Base-by-base conservation (phyloP, 2,888 invertebrate species). In the Ophion obscuratus region DNA sequence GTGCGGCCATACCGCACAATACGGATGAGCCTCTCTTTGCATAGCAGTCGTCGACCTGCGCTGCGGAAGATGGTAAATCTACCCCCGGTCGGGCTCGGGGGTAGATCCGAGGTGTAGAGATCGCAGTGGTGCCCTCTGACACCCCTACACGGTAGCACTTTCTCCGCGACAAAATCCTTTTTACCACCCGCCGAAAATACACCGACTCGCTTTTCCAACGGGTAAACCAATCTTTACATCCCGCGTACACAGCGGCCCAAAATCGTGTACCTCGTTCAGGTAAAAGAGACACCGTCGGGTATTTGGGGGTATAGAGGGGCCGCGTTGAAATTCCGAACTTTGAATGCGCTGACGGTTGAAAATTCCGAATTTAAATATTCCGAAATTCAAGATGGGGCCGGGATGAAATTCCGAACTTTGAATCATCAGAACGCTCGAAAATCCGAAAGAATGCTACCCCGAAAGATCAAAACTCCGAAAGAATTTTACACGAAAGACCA, bases 111-210 rank as follows among this genome's bases (percentile, higher is more conserved):
- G 31, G 31, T 17, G 24, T 24, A 66, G 31, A 70, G 83, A 66
- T 20, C 31, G 78, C 24, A 31, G 83, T 87, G 83, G 83, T 80
- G 87, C 83, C 87, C 81, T 66, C 85, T 20, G 17, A 53, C 67
- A 67, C 14, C 40, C 20, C 47, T 11, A 36, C 14, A 59, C 64
- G 27, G 27, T 27, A 76, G 20, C 10, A 57, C 40, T 68, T 2
- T 36, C 17, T n/a, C 10, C 17, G 2, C 24, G 44, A 74, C 14
- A 44, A 62, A 62, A 7, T 24, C 71, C 44, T 79, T 84, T 76
- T 87, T 87, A 87, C 80, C 87, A 66, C 64, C 17, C 14, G 81
- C 57, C n/a, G 81, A 70, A 74, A 81, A 85, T 64, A 53, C 64
- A 85, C 57, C 84, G 81, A 81, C 77, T 40, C n/a, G 2, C 2